Evolutionary conservation across 2,797 vertebrate genomes (phyloP), one percentile per base, ranked within the genome.

Genomic region (Gephyroberyx darwinii): DNA sequence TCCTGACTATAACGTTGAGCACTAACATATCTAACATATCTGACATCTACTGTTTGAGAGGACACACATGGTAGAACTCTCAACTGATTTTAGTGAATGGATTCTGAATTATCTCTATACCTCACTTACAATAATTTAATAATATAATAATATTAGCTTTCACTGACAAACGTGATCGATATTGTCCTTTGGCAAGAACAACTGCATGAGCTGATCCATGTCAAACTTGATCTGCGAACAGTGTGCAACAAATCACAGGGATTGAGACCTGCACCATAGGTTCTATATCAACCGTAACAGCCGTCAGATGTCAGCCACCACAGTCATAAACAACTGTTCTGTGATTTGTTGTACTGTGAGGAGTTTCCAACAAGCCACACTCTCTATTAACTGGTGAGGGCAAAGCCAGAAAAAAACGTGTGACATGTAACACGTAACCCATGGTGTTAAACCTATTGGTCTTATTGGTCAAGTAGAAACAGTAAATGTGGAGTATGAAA

Each of bases 391-490:
- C 45, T 6, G 14, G 22, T 79, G 1, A 12, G 64, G 67, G 64
- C 39, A 71, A 74, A 26, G 26, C 20, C 65, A 48, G 0, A 55
- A 33, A 59, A 35, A 14, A 2, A 16, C 33, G 4, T 26, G 20
- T 26, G 26, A 26, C 26, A 0, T 26, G 2, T 26, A 26, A 26
- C 26, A 26, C 26, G 13, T 12, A 71, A n/a, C 9, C 1, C 35
- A 56, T 37, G 14, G 33, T 13, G 51, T 54, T 12, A 4, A 43
- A 56, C 17, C 1, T 20, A 5, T 14, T 53, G 48, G 48, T 31
- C 26, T 70, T 63, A 26, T 26, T 41, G 26, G 65, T 74, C 13
- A 58, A 74, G 72, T n/a, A 53, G 35, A 83, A 84, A 74, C 39
- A 45, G 26, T 6, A 20, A 54, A 52, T 7, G n/a, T 58, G 6